Evolutionary conservation across 2,888 invertebrate genomes (phyloP), one percentile per base, ranked within the genome.

Genomic region (Trileptium ribeirensis): DNA sequence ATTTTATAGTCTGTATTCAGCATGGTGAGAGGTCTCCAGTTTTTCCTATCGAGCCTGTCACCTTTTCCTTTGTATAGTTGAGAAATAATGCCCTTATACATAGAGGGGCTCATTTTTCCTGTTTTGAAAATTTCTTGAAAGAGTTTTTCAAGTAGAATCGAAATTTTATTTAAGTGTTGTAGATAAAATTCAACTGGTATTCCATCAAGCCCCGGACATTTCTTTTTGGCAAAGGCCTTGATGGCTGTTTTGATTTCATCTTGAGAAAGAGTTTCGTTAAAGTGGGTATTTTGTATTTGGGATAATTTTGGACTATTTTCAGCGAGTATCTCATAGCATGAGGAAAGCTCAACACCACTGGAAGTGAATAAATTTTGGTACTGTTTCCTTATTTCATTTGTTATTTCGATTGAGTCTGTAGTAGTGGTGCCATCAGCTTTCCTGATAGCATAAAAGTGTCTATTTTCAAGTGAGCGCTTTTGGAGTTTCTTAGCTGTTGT

Each of bases 51-150:
- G 2, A 64, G 2, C 64, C 64, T 67, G 40, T 15, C 67, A 3
- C 79, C 79, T 78, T 78, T n/a, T 78, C 51, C 79, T 78, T 78
- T 78, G 51, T 70, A 78, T 67, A 78, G 24, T 29, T 34, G 37
- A 1, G 79, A 78, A 64, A 78, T 78, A 78, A 78, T 64, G 3
- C 79, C 79, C 1, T 70, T 2, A 31, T 67, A 67, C 64, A 40
- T 67, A 67, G 34, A 34, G 1, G 15, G 51, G 8, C 1, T 2
- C 39, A 78, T 39, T 67, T 67, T 3, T 33, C 31, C 29, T 1
- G 24, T n/a, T 1, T 64, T 24, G 24, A 78, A 64, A 78, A 29
- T 8, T 67, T 24, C 51, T 3, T 15, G 15, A 64, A 29, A 78
- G n/a, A 78, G 29, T n/a, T n/a, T 78, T 70, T 29, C 29, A 15